A percentile compares a stretch with the other conserved stretches of the same genome.
phyloP scores from a whole-genome alignment of 1,140 invertebrate species.

The Drosophila azteca region DNA sequence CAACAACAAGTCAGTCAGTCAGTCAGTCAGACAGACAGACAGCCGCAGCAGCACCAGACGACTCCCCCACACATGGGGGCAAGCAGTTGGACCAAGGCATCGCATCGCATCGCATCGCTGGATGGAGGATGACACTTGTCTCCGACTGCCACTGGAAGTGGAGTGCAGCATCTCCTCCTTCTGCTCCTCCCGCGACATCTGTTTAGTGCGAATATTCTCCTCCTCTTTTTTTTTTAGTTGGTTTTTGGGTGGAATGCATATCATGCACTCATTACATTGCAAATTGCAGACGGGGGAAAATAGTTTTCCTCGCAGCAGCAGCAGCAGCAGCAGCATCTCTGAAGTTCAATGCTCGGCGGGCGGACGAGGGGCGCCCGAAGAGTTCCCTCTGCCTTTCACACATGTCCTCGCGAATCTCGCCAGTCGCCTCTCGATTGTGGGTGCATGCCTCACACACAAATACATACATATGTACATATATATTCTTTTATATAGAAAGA shows the following conservation, averaged over 20 bases:
- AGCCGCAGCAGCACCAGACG: conserved; percentile 13
- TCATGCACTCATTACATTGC: conserved; percentile 75
- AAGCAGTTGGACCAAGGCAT: conserved; percentile 24
- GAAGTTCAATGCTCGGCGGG: conserved; percentile 74
- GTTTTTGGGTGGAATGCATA: conserved; percentile 72
- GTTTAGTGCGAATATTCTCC: conserved; percentile 52
- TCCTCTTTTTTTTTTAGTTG: neutral
- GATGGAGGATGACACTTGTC: conserved; percentile 45
- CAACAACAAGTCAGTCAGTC: conserved; percentile 32
- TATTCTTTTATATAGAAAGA: conserved; percentile 54
- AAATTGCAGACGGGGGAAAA: conserved; percentile 64
- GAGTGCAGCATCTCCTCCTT: conserved; percentile 9
- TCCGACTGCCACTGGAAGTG: conserved; percentile 20
- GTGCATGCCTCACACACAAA: conserved; percentile 55
- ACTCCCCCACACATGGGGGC: conserved; percentile 37
- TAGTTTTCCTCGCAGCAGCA: conserved; percentile 44
- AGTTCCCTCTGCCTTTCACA: conserved; percentile 41
- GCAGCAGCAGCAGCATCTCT: conserved; percentile 29
- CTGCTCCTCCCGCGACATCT: conserved; percentile 53
- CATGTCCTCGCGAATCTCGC: conserved; percentile 36
- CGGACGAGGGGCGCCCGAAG: neutral
- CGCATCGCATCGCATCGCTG: conserved; percentile 7
- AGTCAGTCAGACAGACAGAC: conserved; percentile 41
- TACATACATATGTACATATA: neutral
- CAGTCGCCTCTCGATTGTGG: conserved; percentile 49